Base-by-base conservation (phyloP, 1,140 invertebrate genomes). In the Acromyrmex charruanus region DNA sequence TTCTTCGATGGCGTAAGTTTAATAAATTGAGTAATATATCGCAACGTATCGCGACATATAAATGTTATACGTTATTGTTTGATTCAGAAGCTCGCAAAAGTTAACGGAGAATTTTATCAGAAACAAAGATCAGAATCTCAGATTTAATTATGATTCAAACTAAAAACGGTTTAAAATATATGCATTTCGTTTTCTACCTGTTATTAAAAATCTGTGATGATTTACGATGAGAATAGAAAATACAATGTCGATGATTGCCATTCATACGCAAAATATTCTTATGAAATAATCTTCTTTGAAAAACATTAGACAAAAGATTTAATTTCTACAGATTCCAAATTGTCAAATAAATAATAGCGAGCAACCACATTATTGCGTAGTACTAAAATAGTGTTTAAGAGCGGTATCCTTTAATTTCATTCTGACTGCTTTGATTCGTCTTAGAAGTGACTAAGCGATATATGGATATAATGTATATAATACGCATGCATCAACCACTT, bases 371-470 rank as follows among this genome's bases (percentile, higher is more conserved):
- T 75, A 90, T 61, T 81, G 81, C 28, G 55, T 72, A 77, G 72
- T 90, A 90, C 86, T 90, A 90, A 90, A 90, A 90, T 90, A 90
- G 77, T 74, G 77, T 90, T 90, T 80, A 90, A 84, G 25, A 88
- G 55, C 21, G 31, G 21, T 86, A 79, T 59, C 53, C 61, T 92
- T 87, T 87, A 72, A 85, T 53, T 84, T 89, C 68, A 61, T 14
- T 51, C 75, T 87, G 87, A 92, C 81, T 92, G 85, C 87, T 92
- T 92, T 91, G 86, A 91, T 91, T 92, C 77, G 68, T 74, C 85
- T 82, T 92, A 90, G 68, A 85, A 49, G 75, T 89, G 87, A 87
- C 68, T 89, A 90, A 89, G 85, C 87, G 68, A 71, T 72, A 82
- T 86, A 86, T 88, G 68, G 66, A 88, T 90, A 88, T 85, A 88